Evolutionary conservation across 2,113 vertebrate genomes (phyloP).

Genomic region (Melanerpes formicivorus): DNA sequence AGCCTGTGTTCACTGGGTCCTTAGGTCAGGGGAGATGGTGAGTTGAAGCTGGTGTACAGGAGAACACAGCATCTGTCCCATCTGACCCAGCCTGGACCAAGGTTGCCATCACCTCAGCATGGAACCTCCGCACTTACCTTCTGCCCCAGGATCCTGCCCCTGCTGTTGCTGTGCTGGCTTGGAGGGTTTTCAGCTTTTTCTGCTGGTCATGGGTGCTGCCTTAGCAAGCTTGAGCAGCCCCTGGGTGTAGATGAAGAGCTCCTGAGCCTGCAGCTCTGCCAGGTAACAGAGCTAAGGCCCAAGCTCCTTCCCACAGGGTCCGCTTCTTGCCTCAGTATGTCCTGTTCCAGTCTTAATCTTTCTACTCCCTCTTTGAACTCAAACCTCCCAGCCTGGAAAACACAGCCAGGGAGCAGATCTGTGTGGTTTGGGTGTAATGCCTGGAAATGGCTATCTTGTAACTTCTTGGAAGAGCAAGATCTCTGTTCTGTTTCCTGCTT

Average conservation of each 20-base stretch:
- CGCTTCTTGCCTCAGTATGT: neutral
- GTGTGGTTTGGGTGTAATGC: neutral
- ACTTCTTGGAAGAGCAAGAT: no score
- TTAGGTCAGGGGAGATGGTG: neutral
- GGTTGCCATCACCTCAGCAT: neutral
- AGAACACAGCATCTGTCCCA: neutral
- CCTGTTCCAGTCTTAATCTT: neutral
- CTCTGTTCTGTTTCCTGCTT: no score
- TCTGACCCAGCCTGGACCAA: neutral
- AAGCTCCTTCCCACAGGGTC: neutral
- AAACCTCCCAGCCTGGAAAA: neutral
- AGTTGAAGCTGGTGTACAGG: neutral
- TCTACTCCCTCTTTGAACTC: neutral
- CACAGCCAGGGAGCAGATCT: no score
- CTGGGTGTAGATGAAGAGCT: neutral
- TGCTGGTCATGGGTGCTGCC: no score
- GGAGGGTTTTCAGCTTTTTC: neutral
- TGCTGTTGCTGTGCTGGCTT: neutral
- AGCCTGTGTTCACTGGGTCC: neutral
- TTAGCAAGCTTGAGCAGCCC: no score
- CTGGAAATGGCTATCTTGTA: fast-evolving
- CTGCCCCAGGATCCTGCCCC: neutral
- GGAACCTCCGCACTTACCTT: neutral
- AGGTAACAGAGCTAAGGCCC: neutral
- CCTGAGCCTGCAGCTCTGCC: neutral